Evolutionary conservation across 2,797 vertebrate genomes (phyloP), one percentile per base, ranked within the genome.

Genomic region (Meriones psammophilus): DNA sequence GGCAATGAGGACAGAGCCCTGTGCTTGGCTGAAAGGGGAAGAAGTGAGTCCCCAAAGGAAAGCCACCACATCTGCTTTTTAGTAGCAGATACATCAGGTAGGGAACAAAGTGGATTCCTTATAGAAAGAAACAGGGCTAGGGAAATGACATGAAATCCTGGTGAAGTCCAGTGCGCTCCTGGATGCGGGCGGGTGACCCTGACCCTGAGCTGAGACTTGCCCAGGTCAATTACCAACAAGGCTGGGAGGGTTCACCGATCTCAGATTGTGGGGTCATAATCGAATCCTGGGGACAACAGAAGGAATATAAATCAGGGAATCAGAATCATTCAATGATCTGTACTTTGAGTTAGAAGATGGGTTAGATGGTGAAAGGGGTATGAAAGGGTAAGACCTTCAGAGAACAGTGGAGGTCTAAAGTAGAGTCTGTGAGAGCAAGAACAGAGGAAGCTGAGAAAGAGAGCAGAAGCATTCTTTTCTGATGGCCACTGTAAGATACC

Each of bases 221-320:
- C 33, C 64, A 87, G 26, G 10, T 85, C 42, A 50, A 46, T 5
- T 46, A 15, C 4, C 80, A 46, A 39, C 28, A 84, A 86, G 20
- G 3, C 64, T n/a, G 12, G 3, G 3, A 62, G 30, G 10, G 15
- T 54, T 46, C 74, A 73, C 9, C 0, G 0, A 56, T 56, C 64
- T 86, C 30, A 26, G 20, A 54, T 46, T n/a, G 6, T 86, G 64
- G 69, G 20, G 33, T 86, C 66, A 54, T 6, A 69, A 5, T 2
- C 33, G 7, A 56, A 50, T 28, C 58, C 1, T 13, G 39, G 50
- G 33, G 14, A 10, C 28, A 36, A 42, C 30, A 62, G 66, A 4
- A 4, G 9, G 5, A 28, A 58, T 1, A 3, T 8, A 33, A 79
- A 30, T 8, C 71, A 10, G 5, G 12, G 39, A 69, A 42, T 84